Evolutionary conservation across 2,888 invertebrate species (phyloP).

Genomic region (Lydus trimaculatus): DNA sequence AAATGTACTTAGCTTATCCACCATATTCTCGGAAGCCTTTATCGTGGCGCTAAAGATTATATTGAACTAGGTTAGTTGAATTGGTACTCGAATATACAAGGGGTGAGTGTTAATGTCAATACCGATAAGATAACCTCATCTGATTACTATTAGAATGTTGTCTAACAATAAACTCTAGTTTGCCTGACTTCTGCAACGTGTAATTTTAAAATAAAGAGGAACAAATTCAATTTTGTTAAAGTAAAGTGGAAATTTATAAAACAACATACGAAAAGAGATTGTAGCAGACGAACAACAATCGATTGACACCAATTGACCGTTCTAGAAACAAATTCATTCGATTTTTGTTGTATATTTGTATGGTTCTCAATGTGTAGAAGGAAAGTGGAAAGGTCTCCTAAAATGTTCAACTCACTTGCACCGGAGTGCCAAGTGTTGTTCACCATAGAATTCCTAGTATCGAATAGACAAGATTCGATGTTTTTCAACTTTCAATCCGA

Average conservation of each 20-base stretch:
- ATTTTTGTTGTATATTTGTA: conserved; percentile 19
- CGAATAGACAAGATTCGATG: conserved; percentile 30
- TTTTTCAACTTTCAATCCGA: conserved; percentile 30
- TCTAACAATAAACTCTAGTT: neutral
- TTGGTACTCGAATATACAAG: conserved; percentile 33
- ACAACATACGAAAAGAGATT: neutral
- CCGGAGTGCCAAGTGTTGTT: conserved; percentile 34
- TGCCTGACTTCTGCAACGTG: neutral
- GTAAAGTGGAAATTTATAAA: neutral
- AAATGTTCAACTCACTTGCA: conserved; percentile 30
- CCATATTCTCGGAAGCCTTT: conserved; percentile 38
- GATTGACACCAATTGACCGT: conserved; percentile 29
- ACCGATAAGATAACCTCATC: neutral
- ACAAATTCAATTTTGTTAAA: neutral
- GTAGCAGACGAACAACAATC: conserved; percentile 14
- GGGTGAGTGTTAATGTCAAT: neutral
- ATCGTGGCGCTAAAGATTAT: conserved; percentile 39
- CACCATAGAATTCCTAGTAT: conserved; percentile 26
- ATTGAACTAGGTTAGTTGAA: conserved; percentile 45
- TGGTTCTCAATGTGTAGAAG: neutral
- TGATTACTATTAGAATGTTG: neutral
- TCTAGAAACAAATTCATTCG: conserved; percentile 23
- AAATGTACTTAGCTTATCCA: conserved; percentile 42
- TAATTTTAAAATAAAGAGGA: neutral
- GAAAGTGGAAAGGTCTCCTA: conserved; percentile 6